Conservation (phyloP, 64 coral and sea anemone species). For the Stichodactyla helianthus region DNA sequence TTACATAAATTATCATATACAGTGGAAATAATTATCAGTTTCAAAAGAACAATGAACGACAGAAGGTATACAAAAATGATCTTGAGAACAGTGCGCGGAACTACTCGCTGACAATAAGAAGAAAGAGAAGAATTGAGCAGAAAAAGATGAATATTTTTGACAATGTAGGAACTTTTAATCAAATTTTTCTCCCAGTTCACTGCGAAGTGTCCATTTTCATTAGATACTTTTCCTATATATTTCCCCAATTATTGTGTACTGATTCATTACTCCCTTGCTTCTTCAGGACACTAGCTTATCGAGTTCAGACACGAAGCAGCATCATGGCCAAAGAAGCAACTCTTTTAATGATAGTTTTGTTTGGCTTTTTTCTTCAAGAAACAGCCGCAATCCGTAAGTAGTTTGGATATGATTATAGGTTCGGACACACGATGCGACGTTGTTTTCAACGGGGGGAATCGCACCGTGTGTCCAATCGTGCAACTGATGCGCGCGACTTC, state of each 20-base stretch:
- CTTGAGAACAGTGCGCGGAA: neutral
- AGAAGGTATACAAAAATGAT: neutral
- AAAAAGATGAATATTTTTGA: neutral
- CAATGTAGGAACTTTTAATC: neutral
- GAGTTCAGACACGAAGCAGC: neutral
- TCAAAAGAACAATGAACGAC: too few species aligned
- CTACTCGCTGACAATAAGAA: neutral
- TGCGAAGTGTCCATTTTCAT: neutral
- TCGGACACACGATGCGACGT: too few species aligned
- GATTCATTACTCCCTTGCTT: neutral
- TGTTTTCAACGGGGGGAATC: too few species aligned
- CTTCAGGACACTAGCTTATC: neutral
- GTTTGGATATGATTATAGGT: too few species aligned
- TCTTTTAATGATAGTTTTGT: neutral
- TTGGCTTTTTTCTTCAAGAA: neutral
- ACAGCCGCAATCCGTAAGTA: neutral
- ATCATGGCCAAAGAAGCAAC: neutral
- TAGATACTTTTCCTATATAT: conserved; percentile 3
- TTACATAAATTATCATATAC: too few species aligned
- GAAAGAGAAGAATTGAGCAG: neutral
- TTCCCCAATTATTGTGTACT: neutral
- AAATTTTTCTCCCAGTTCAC: neutral
- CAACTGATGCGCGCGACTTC: too few species aligned
- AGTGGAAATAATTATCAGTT: too few species aligned
- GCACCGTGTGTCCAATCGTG: too few species aligned